phyloP scores from a whole-genome alignment of 2,797 vertebrate genomes.

The Brachyrhaphis roseni region DNA sequence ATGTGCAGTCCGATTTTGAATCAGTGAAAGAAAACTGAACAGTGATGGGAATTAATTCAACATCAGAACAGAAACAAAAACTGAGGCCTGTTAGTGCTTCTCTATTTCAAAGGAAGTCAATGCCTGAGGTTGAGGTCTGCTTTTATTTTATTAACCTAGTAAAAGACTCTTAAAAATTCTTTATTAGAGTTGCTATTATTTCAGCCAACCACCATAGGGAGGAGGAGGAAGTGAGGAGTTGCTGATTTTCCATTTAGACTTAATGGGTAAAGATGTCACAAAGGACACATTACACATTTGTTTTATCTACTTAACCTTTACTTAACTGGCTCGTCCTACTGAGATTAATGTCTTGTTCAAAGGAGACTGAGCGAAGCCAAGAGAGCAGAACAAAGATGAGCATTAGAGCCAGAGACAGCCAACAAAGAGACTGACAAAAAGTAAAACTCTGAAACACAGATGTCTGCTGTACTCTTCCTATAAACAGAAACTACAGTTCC shows the following conservation, averaged over 20 bases:
- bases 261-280: constrained; percentile 66
- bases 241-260: constrained; percentile 63
- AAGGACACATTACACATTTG: constrained; percentile 65
- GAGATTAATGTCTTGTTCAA: constrained; percentile 62
- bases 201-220: constrained; percentile 1
- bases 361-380: constrained; percentile 44
- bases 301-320: constrained; percentile 74
- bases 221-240: constrained; percentile 29
- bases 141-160: constrained; percentile 46
- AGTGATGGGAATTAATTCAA: background rate
- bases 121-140: constrained; percentile 10
- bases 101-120: constrained; percentile 1
- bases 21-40: background rate
- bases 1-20: background rate
- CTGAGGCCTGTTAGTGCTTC: constrained; percentile 15
- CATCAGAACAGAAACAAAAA: background rate
- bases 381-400: constrained; percentile 25
- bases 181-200: constrained; percentile 31
- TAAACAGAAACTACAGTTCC: background rate
- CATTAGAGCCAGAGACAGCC: constrained; percentile 11
- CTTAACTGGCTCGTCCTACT: constrained; percentile 61
- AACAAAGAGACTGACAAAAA: constrained; percentile 18
- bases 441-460: background rate
- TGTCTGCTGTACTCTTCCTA: background rate
- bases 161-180: constrained; percentile 55